Conservation (phyloP, 1,140 invertebrate genomes). For the Bombus ignitus region DNA sequence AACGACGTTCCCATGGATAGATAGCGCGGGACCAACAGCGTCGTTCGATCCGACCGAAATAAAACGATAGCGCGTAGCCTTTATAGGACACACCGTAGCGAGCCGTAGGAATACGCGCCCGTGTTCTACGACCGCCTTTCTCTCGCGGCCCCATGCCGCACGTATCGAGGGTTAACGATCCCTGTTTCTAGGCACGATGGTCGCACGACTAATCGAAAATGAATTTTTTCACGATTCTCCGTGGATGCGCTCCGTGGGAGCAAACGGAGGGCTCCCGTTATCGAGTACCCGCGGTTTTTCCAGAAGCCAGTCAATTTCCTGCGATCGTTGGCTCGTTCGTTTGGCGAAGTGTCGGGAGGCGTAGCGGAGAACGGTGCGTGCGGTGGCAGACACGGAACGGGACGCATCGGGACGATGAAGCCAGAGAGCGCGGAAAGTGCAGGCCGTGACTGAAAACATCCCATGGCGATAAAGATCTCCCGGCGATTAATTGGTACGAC, state of each 20-base stretch:
- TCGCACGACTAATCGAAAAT: slow-evolving; percentile 48
- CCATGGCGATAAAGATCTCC: slow-evolving; percentile 80
- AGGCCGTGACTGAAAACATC: slow-evolving; percentile 79
- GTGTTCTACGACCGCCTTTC: not conserved
- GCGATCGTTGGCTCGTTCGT: slow-evolving; percentile 16
- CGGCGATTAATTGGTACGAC: slow-evolving; percentile 82
- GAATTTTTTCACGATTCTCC: slow-evolving; percentile 7
- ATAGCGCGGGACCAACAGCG: slow-evolving; percentile 24
- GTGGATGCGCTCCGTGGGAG: slow-evolving; percentile 22
- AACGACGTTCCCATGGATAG: slow-evolving; percentile 74
- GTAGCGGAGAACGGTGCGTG: too few species aligned
- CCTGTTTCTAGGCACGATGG: not conserved
- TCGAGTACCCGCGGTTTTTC: slow-evolving; percentile 20
- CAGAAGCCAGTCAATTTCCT: slow-evolving; percentile 36
- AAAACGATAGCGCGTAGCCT: not conserved
- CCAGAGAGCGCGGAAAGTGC: slow-evolving; percentile 57
- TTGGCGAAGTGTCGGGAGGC: too few species aligned
- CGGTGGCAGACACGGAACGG: slow-evolving; percentile 30
- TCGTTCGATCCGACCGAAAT: slow-evolving; percentile 27
- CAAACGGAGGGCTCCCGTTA: slow-evolving; percentile 23
- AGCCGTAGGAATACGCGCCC: too few species aligned
- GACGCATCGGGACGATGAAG: slow-evolving; percentile 48
- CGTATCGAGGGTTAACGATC: slow-evolving; percentile 22
- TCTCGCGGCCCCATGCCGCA: not conserved
- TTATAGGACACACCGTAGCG: too few species aligned